A percentile compares a stretch with the other conserved stretches of the same genome.
Evolutionary conservation across 1,140 invertebrate species (phyloP).

Genomic region (Meloidogyne exigua): DNA sequence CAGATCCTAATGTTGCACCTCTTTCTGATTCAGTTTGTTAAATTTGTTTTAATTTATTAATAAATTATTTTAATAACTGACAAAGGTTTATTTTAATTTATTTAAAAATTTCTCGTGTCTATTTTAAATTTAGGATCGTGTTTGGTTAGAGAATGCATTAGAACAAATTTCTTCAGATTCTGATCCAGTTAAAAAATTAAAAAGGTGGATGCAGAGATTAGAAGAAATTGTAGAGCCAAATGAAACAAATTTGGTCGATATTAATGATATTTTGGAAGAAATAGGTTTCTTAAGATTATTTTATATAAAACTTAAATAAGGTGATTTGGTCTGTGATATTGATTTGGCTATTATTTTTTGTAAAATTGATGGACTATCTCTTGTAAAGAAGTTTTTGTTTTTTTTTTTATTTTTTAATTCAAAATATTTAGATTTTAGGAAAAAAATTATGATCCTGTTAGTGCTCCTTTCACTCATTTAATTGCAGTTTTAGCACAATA

Average conservation of each 20-base stretch:
- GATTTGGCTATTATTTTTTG: conserved; percentile 21
- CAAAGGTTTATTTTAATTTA: background rate
- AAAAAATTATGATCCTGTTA: conserved; percentile 13
- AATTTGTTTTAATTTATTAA: background rate
- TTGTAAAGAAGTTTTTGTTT: conserved; percentile 19
- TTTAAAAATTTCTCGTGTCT: background rate
- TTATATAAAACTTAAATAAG: background rate
- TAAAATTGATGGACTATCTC: background rate
- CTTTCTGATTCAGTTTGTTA: conserved; percentile 12
- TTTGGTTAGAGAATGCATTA: conserved; percentile 22
- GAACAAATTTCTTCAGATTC: conserved; percentile 14
- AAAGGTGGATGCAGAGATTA: conserved; percentile 23
- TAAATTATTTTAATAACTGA: background rate
- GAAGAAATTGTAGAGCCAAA: conserved; percentile 22
- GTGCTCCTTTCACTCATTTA: conserved; percentile 15
- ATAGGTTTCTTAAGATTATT: conserved; percentile 11
- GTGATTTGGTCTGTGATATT: conserved; percentile 22
- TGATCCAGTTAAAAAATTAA: conserved; percentile 29
- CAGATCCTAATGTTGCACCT: conserved; percentile 7
- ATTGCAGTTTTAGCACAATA: conserved; percentile 20
- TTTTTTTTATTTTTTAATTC: background rate
- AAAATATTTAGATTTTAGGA: background rate
- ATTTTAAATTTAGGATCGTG: conserved; percentile 10
- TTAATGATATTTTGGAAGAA: conserved; percentile 25
- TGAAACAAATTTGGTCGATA: conserved; percentile 19